phyloP scores from a whole-genome alignment of 1,140 invertebrate species.

The Sesamia nonagrioides region DNA sequence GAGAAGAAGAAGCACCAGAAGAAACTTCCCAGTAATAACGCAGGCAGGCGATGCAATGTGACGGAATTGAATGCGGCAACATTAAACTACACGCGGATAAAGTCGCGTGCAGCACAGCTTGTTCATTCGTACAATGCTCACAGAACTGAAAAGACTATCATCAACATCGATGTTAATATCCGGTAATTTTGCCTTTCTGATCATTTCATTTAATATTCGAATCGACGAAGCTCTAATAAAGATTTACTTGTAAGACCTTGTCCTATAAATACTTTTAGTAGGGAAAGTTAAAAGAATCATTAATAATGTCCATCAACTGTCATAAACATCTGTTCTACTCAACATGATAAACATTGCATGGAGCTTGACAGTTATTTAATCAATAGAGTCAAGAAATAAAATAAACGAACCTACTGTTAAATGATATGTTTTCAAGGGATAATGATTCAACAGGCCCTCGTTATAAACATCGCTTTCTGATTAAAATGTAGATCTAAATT shows the following conservation, averaged over 20 bases:
- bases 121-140: too few relatives aligned
- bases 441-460: neutral
- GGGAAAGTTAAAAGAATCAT: conserved; percentile 15
- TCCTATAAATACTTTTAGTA: neutral
- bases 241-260: neutral
- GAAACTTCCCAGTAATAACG: too few relatives aligned
- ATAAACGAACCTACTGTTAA: neutral
- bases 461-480: neutral
- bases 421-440: too few relatives aligned
- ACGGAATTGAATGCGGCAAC: too few relatives aligned
- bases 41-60: too few relatives aligned
- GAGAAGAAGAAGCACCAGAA: too few relatives aligned
- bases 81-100: too few relatives aligned
- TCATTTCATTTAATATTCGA: too few relatives aligned
- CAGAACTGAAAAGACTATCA: too few relatives aligned
- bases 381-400: conserved; percentile 26
- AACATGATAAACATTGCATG: conserved; percentile 33
- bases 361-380: conserved; percentile 34
- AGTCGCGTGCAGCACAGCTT: too few relatives aligned
- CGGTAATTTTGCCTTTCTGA: too few relatives aligned
- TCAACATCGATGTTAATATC: too few relatives aligned
- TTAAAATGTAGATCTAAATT: neutral
- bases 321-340: conserved; percentile 29
- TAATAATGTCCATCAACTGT: conserved; percentile 12
- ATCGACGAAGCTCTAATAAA: neutral